Conservation (phyloP, 1,140 invertebrate species). For the Dryas iulia region DNA sequence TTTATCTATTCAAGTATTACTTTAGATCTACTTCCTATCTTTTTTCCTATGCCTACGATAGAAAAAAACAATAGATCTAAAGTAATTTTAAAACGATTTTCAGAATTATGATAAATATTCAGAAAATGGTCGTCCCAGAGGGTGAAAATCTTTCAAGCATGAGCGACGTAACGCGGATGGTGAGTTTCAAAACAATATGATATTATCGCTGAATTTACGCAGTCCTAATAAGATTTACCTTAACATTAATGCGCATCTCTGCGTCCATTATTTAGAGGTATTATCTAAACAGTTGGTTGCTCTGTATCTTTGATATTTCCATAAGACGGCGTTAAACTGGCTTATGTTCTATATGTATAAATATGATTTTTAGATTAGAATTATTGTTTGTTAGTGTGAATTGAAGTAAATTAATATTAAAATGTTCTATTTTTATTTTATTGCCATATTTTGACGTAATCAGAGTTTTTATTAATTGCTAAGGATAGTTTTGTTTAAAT, state of each 20-base stretch:
- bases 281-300: constrained; percentile 59
- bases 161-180: constrained; percentile 70
- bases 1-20: too few relatives aligned
- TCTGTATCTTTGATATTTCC: constrained; percentile 32
- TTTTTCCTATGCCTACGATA: not conserved
- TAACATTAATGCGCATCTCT: constrained; percentile 75
- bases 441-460: too few relatives aligned
- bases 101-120: constrained; percentile 65
- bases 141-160: constrained; percentile 72
- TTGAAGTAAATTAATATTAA: not conserved
- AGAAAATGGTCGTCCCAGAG: constrained; percentile 56
- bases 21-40: too few relatives aligned
- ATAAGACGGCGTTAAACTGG: constrained; percentile 27
- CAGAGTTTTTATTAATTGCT: too few relatives aligned
- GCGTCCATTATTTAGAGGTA: constrained; percentile 73
- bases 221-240: constrained; percentile 79
- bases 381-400: not conserved
- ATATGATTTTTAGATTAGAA: not conserved
- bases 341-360: not conserved
- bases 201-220: constrained; percentile 75
- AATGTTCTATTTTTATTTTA: too few relatives aligned
- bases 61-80: not conserved
- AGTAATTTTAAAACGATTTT: not conserved
- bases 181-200: constrained; percentile 77
- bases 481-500: too few relatives aligned